These are phyloP conservation scores for Lagopus muta DNA, from an alignment of 2,113 vertebrate genomes.

Conservation along the genomic window DNA sequence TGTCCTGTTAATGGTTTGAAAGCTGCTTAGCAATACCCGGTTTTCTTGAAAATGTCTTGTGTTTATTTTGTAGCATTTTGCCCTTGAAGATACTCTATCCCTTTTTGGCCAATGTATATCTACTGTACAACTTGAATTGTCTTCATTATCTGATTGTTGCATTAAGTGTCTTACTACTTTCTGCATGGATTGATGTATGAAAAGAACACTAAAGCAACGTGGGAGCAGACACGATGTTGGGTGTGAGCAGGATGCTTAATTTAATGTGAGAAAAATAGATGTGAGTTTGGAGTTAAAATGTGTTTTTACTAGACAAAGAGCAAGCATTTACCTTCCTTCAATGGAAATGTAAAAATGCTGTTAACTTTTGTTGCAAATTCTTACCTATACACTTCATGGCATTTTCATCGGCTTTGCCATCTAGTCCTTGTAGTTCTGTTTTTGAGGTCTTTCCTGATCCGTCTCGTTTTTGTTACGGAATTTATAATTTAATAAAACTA, in stretches of 20 bases:
- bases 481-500: conserved; percentile 90
- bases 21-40: conserved; percentile 76
- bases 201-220: conserved; percentile 72
- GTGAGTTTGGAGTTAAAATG: conserved; percentile 75
- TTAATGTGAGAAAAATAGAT: conserved; percentile 78
- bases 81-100: conserved; percentile 48
- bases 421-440: conserved; percentile 78
- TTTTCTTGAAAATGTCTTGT: conserved; percentile 75
- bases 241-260: conserved; percentile 74
- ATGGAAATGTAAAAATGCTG: conserved; percentile 76
- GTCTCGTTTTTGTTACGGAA: conserved; percentile 81
- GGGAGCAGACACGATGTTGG: conserved; percentile 66
- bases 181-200: conserved; percentile 80
- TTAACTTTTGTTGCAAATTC: conserved; percentile 74
- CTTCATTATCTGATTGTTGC: conserved; percentile 75
- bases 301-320: conserved; percentile 75
- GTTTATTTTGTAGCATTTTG: conserved; percentile 72
- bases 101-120: conserved; percentile 76
- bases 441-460: conserved; percentile 75
- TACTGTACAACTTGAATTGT: conserved; percentile 75
- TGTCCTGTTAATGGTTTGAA: conserved; percentile 70
- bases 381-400: conserved; percentile 68
- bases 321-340: conserved; percentile 72
- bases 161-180: conserved; percentile 77
- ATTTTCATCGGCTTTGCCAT: conserved; percentile 77